phyloP scores from a whole-genome alignment of 2,797 vertebrate genomes.

The Macrochelys suwanniensis region DNA sequence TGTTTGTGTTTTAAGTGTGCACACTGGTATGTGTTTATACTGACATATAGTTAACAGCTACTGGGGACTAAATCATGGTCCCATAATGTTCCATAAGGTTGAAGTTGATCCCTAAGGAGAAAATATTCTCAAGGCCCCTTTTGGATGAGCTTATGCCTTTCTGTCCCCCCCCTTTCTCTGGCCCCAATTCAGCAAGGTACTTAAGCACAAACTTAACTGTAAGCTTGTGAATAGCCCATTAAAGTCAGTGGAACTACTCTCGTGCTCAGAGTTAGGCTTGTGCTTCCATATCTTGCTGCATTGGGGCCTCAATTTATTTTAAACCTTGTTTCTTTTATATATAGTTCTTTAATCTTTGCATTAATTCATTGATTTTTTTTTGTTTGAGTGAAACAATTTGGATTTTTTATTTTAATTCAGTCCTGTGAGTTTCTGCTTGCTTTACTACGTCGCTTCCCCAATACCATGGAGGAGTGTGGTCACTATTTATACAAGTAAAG shows the following conservation, averaged over 20 bases:
- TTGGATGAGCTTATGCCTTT: neutral
- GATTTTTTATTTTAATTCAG: neutral
- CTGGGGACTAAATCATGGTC: neutral
- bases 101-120: neutral
- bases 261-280: neutral
- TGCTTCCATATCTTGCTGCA: neutral
- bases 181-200: neutral
- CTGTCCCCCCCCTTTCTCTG: neutral
- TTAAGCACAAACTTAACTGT: neutral
- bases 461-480: neutral
- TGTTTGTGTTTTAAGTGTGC: neutral
- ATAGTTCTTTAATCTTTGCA: neutral
- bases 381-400: slow-evolving; percentile 6
- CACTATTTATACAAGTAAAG: neutral
- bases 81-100: neutral
- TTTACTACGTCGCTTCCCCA: neutral
- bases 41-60: neutral
- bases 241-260: neutral
- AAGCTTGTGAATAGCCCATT: neutral
- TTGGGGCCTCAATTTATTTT: neutral
- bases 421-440: neutral
- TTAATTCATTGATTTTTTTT: neutral
- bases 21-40: neutral
- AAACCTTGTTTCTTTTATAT: neutral
- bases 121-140: neutral